Conservation (phyloP, 2,797 vertebrate genomes). For the Taenioides sp. region DNA sequence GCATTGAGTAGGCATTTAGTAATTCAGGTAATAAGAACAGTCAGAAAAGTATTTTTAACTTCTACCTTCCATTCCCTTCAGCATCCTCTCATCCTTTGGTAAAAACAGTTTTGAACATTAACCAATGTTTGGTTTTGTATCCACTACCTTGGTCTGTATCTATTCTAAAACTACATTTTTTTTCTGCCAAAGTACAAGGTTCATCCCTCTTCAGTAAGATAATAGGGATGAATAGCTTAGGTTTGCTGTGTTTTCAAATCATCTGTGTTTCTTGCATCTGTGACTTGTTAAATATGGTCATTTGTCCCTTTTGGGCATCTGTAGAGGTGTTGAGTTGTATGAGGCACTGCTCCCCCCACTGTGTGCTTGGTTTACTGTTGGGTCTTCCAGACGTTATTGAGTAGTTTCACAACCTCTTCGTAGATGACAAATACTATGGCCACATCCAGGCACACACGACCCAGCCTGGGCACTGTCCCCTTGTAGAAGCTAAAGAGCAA, state of each 20-base stretch:
- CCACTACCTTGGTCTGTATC: conserved; percentile 2
- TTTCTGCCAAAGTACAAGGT: conserved; percentile 11
- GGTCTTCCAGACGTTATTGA: conserved; percentile 77
- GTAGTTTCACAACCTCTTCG: conserved; percentile 79
- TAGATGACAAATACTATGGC: conserved; percentile 82
- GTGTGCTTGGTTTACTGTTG: conserved; percentile 65
- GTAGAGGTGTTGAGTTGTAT: conserved; percentile 60
- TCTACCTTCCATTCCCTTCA: background rate
- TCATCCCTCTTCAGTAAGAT: conserved; percentile 1
- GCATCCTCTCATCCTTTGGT: conserved; percentile 26
- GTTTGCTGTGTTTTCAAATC: conserved; percentile 3
- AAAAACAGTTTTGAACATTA: conserved; percentile 10
- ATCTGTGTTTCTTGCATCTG: conserved; percentile 13
- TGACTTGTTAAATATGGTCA: background rate
- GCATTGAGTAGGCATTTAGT: conserved; percentile 41
- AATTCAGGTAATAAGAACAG: too few relatives aligned
- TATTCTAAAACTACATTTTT: conserved; percentile 2
- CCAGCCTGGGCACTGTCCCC: conserved; percentile 77
- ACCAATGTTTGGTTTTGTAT: conserved; percentile 18
- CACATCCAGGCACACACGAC: conserved; percentile 77
- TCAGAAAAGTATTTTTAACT: too few relatives aligned
- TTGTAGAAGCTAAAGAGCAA: conserved; percentile 76
- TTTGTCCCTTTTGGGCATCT: conserved; percentile 26
- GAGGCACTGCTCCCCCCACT: conserved; percentile 44
- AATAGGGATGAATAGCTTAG: background rate